Evolutionary conservation across 1,140 invertebrate species (phyloP), one percentile per base, ranked within the genome.

Genomic region (Drosophila seguyi): DNA sequence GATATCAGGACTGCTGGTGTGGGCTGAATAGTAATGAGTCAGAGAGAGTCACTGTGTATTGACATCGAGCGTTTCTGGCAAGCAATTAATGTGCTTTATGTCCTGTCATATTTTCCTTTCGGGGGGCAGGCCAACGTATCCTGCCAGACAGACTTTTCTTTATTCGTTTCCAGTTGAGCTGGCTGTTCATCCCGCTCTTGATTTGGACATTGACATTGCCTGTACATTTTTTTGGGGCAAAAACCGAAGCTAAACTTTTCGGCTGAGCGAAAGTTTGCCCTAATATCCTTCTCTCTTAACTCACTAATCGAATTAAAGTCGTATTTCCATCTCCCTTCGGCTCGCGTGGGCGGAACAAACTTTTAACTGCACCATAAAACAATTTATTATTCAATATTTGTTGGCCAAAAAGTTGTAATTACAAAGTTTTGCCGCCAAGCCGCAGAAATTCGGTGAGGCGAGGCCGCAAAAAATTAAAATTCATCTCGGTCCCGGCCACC

Each of bases 21-120:
- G 84, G 65, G 67, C 59, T 79, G 84, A 86, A 87, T 87, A 87
- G 80, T 84, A 83, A 88, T 87, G 80, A 84, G 84, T 82, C 65
- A 73, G 45, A 59, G 47, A 50, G n/a, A n/a, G n/a, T 31, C 27
- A 31, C 27, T 50, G 58, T 20, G 41, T 55, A 73, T 72, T 58
- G 65, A 78, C 75, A 78, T 60, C 50, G 29, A 48, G 38, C 39
- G 42, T 55, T 63, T 68, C 44, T 67, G 72, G 65, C 72, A 38
- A 71, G 85, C 84, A 87, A 87, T 87, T 87, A 87, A 87, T 87
- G 76, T 77, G 76, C 80, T 80, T 88, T 87, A 88, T 77, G 84
- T 69, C 52, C 75, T 80, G 80, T 84, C 76, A 88, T 84, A 83
- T 63, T 77, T 73, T 55, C 27, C 14, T 38, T 53, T 22, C 27